Conservation (phyloP, 2,888 invertebrate species). For the Ptychoptera contaminata region DNA sequence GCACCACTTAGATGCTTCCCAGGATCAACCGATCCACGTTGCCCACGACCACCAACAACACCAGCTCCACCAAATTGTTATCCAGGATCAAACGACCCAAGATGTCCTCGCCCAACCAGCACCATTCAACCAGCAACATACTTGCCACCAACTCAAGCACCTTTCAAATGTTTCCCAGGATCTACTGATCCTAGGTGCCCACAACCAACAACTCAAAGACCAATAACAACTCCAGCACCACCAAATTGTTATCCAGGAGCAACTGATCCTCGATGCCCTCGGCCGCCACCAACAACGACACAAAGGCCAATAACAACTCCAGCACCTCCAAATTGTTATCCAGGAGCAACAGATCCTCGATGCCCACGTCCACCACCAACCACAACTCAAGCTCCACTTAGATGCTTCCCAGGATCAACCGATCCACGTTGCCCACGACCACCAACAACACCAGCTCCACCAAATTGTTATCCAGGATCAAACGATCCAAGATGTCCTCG, state of each 20-base stretch:
- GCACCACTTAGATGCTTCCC: slow-evolving; percentile 14
- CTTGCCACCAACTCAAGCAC: slow-evolving; percentile 16
- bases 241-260: slow-evolving; percentile 18
- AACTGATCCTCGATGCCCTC: slow-evolving; percentile 22
- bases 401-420: slow-evolving; percentile 18
- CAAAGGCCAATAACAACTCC: slow-evolving; percentile 12
- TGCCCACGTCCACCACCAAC: slow-evolving; percentile 20
- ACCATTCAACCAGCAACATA: slow-evolving; percentile 15
- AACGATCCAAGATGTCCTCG: slow-evolving; percentile 20
- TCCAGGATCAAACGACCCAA: slow-evolving; percentile 23
- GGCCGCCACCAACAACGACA: slow-evolving; percentile 10
- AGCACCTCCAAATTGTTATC: slow-evolving; percentile 15
- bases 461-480: slow-evolving; percentile 28
- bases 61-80: slow-evolving; percentile 25
- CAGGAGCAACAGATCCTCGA: slow-evolving; percentile 21
- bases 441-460: slow-evolving; percentile 22
- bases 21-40: slow-evolving; percentile 20
- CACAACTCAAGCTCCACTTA: slow-evolving; percentile 1
- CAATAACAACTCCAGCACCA: slow-evolving; percentile 13
- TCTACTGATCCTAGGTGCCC: slow-evolving; percentile 16
- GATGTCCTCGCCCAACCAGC: slow-evolving; percentile 19
- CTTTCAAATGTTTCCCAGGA: slow-evolving; percentile 16
- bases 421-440: slow-evolving; percentile 20
- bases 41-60: slow-evolving; percentile 18
- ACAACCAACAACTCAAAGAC: slow-evolving; percentile 12